These are phyloP conservation scores for Champsocephalus gunnari DNA, from an alignment of 2,797 vertebrate genomes.

Conservation along the genomic window DNA sequence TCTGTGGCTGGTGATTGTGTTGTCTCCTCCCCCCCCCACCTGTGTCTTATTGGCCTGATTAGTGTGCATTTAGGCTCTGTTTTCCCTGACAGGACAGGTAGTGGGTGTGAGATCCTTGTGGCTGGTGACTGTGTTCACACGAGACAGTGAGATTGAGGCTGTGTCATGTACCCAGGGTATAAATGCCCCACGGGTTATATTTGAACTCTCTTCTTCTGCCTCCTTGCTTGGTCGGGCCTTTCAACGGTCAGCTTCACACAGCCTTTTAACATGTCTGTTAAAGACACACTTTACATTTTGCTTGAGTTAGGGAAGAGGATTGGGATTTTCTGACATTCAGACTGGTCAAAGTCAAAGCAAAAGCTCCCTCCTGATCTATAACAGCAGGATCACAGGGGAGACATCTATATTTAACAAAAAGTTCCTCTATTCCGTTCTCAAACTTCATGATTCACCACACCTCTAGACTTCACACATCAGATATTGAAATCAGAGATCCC, in stretches of 20 bases:
- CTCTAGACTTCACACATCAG: conserved; percentile 31
- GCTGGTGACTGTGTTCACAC: too few species aligned
- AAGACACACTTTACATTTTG: neutral
- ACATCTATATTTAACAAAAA: conserved; percentile 66
- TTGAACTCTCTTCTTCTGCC: too few species aligned
- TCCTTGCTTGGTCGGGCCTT: too few species aligned
- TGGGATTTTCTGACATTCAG: neutral
- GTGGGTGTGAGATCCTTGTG: too few species aligned
- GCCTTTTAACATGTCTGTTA: neutral
- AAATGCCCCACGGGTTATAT: too few species aligned
- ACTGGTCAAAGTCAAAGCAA: neutral
- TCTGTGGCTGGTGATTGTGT: too few species aligned
- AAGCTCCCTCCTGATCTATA: conserved; percentile 34
- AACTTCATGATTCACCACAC: conserved; percentile 43
- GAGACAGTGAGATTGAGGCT: too few species aligned
- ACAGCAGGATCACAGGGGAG: conserved; percentile 34
- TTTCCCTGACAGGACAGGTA: too few species aligned
- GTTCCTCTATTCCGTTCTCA: conserved; percentile 32
- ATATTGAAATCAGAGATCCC: conserved; percentile 29
- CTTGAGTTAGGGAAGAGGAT: neutral
- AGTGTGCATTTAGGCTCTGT: too few species aligned
- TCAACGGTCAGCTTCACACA: neutral
- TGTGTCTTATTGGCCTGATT: too few species aligned
- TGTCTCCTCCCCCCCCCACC: too few species aligned
- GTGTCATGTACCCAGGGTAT: too few species aligned